These are phyloP conservation scores for Apantesis nais DNA, from an alignment of 2,888 invertebrate genomes.

Conservation along the genomic window DNA sequence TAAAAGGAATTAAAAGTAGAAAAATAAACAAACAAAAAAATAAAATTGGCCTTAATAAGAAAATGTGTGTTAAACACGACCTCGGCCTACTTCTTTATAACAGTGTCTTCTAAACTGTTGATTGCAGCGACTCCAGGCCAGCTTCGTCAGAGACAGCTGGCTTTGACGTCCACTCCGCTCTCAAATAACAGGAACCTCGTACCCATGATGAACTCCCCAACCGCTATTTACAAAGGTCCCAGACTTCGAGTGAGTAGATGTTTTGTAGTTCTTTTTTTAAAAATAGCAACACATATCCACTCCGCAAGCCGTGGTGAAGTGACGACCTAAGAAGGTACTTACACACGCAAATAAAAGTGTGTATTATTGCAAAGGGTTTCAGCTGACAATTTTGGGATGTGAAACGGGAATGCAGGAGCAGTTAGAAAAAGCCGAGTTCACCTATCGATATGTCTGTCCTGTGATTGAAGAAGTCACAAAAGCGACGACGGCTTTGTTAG, in stretches of 20 bases:
- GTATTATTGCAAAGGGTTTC: no score
- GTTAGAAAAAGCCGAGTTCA: no score
- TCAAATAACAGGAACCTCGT: constrained; percentile 61
- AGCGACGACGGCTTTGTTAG: no score
- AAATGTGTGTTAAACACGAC: neutral
- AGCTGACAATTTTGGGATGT: no score
- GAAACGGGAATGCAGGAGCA: no score
- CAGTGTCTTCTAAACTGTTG: neutral
- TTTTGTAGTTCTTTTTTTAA: neutral
- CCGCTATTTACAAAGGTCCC: constrained; percentile 60
- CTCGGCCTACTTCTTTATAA: neutral
- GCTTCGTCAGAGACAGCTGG: constrained; percentile 71
- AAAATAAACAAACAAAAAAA: no score
- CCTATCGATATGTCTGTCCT: no score
- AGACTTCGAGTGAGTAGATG: constrained; percentile 65
- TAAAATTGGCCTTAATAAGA: neutral
- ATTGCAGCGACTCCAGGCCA: constrained; percentile 73
- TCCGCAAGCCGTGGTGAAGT: no score
- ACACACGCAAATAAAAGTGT: no score
- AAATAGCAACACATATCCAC: neutral
- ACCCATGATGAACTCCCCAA: constrained; percentile 53
- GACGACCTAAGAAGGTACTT: no score
- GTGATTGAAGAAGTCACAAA: no score
- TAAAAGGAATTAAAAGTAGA: no score
- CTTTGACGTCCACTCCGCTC: constrained; percentile 68